A percentile compares a stretch with the other conserved stretches of the same genome.
phyloP scores from a whole-genome alignment of 2,113 vertebrate genomes.

The Ondatra zibethicus region DNA sequence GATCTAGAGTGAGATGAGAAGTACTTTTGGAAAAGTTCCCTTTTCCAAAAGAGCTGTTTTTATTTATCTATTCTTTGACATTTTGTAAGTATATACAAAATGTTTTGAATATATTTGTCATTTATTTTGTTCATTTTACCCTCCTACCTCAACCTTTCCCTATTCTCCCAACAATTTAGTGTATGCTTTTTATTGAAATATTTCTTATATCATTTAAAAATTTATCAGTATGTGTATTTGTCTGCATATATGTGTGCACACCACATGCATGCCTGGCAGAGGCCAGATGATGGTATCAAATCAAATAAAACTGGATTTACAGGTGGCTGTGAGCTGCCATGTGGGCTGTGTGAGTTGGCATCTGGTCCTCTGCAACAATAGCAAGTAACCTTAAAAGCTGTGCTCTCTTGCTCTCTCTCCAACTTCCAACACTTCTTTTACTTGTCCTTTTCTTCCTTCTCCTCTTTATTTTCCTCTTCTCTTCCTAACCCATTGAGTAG shows the following conservation, averaged over 20 bases:
- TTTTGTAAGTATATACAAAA: background rate
- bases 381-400: background rate
- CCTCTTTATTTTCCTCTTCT: background rate
- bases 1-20: background rate
- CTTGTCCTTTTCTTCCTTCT: background rate
- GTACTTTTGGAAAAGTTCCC: background rate
- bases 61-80: background rate
- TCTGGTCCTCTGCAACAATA: background rate
- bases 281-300: too few relatives aligned
- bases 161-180: background rate
- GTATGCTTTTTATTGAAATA: background rate
- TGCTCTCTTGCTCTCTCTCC: background rate
- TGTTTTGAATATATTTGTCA: background rate
- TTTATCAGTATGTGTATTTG: background rate
- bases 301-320: background rate
- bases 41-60: background rate
- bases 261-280: background rate
- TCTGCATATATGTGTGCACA: background rate
- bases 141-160: too few relatives aligned
- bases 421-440: background rate
- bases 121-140: background rate
- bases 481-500: background rate
- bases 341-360: background rate
- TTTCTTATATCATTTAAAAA: too few relatives aligned
- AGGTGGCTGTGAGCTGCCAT: background rate